Percentiles rank a stretch among this genome's conserved stretches.
phyloP scores from a whole-genome alignment of 2,113 vertebrate species.

The Phainopepla nitens region DNA sequence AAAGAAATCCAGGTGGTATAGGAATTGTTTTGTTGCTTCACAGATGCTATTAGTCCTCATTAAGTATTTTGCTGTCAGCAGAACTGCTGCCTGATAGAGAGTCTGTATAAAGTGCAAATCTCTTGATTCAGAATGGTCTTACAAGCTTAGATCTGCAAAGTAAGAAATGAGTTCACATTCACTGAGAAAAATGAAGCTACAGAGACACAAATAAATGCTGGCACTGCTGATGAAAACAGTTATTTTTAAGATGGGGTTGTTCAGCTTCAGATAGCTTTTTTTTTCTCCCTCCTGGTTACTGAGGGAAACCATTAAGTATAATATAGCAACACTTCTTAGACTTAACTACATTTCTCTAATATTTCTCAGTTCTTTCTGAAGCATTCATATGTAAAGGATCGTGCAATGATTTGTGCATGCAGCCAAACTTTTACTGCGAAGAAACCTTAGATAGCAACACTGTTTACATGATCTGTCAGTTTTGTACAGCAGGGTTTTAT shows the following conservation, averaged over 20 bases:
- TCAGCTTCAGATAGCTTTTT: background rate
- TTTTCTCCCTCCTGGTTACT: background rate
- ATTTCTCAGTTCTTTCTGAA: background rate
- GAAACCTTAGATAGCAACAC: background rate
- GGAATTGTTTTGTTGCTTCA: background rate
- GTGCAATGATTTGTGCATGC: background rate
- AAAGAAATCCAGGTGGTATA: background rate
- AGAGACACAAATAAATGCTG: background rate
- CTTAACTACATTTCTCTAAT: background rate
- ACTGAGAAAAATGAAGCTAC: background rate
- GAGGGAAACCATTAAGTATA: background rate
- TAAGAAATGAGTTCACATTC: background rate
- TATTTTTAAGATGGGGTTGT: background rate
- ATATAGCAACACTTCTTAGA: background rate
- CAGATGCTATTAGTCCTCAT: fast-evolving
- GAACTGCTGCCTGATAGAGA: background rate
- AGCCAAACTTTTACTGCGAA: background rate
- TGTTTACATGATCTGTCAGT: background rate
- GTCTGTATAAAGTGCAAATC: background rate
- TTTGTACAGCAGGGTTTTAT: background rate
- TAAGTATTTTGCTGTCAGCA: background rate
- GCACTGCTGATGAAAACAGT: background rate
- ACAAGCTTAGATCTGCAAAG: background rate
- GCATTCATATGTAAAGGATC: background rate
- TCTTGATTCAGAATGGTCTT: background rate